phyloP scores from a whole-genome alignment of 2,113 vertebrate species.

The Eidolon helvum region DNA sequence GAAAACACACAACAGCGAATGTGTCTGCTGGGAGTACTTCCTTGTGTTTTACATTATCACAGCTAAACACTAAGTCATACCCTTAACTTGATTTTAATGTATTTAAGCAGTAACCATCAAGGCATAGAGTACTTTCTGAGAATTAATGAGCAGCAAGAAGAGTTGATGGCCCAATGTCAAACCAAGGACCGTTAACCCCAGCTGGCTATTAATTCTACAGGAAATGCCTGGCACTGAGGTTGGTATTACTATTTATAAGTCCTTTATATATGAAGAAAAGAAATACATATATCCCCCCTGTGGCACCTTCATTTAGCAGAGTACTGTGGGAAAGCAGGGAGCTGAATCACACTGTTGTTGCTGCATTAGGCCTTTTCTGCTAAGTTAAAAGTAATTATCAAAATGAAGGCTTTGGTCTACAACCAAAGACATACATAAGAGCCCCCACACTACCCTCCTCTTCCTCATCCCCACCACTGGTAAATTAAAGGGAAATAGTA shows the following conservation, averaged over 20 bases:
- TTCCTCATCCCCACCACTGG: background rate
- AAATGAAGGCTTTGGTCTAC: slow-evolving; percentile 67
- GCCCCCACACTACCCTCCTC: slow-evolving; percentile 11
- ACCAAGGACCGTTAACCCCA: slow-evolving; percentile 79
- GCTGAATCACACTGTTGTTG: slow-evolving; percentile 26
- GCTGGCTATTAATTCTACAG: slow-evolving; percentile 81
- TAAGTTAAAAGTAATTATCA: slow-evolving; percentile 68
- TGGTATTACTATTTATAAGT: slow-evolving; percentile 76
- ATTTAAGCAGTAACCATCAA: slow-evolving; percentile 82
- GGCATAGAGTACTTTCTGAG: slow-evolving; percentile 78
- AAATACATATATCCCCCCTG: slow-evolving; percentile 55
- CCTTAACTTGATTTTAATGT: slow-evolving; percentile 83
- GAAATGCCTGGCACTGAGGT: slow-evolving; percentile 76
- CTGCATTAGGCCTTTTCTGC: slow-evolving; percentile 54
- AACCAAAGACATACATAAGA: slow-evolving; percentile 24
- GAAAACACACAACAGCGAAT: slow-evolving; percentile 72
- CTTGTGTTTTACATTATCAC: slow-evolving; percentile 79
- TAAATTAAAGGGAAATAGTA: slow-evolving; percentile 46
- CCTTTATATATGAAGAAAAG: slow-evolving; percentile 71
- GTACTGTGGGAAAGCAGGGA: slow-evolving; percentile 51
- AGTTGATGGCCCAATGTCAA: slow-evolving; percentile 77
- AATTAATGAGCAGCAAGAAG: slow-evolving; percentile 83
- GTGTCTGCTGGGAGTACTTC: slow-evolving; percentile 70
- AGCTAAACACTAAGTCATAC: slow-evolving; percentile 81
- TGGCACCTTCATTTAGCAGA: slow-evolving; percentile 43